Conservation (phyloP, 2,797 vertebrate species). For the Eulemur rubriventer region DNA sequence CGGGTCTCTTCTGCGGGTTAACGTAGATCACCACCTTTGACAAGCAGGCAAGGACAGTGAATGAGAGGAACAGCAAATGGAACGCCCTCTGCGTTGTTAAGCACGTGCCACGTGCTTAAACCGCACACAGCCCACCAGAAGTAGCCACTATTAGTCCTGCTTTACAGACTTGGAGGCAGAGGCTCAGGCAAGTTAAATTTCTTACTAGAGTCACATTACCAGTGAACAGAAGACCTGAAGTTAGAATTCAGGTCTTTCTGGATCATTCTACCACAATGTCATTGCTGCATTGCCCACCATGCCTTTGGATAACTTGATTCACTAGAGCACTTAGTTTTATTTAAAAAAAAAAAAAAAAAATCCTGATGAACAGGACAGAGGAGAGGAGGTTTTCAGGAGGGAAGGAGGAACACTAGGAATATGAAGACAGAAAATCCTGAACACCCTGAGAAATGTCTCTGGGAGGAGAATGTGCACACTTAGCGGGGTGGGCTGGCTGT, state of each 20-base stretch:
- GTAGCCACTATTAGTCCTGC: background rate
- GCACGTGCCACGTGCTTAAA: background rate
- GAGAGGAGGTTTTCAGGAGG: background rate
- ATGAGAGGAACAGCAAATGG: background rate
- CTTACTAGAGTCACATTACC: background rate
- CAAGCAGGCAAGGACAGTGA: background rate
- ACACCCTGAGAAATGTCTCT: background rate
- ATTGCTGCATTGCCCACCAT: background rate
- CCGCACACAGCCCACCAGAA: background rate
- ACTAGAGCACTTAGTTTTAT: background rate
- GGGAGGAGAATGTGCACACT: background rate
- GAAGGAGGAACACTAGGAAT: background rate
- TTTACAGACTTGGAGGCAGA: background rate
- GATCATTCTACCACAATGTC: background rate
- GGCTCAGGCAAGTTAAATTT: background rate
- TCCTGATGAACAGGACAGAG: background rate
- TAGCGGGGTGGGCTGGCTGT: rapidly evolving
- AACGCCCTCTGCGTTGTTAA: background rate
- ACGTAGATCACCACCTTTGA: background rate
- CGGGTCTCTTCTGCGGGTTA: background rate
- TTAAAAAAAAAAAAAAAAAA: background rate
- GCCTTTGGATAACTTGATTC: background rate
- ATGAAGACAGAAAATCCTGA: background rate
- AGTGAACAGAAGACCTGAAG: background rate
- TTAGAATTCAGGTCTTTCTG: background rate